Conservation (phyloP, 2,888 invertebrate species). For the Furcula furcula region DNA sequence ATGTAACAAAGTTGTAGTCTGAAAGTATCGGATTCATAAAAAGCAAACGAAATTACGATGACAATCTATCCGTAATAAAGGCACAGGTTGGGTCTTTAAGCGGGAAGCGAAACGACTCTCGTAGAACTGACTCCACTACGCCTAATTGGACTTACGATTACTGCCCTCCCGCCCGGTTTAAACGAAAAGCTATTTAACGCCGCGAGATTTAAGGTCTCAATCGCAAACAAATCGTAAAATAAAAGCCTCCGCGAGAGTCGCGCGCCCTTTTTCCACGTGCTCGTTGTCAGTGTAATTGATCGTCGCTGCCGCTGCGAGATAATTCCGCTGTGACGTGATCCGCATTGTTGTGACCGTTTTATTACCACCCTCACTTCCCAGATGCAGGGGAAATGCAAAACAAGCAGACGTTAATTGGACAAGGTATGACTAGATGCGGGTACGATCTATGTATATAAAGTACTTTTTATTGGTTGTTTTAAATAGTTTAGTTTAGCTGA, state of each 20-base stretch:
- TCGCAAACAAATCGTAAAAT: constrained; percentile 36
- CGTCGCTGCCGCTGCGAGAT: constrained; percentile 70
- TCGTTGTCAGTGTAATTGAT: constrained; percentile 76
- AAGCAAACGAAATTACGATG: constrained; percentile 33
- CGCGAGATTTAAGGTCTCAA: constrained; percentile 37
- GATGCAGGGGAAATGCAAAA: constrained; percentile 66
- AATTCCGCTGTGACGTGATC: constrained; percentile 75
- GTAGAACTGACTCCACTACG: constrained; percentile 42
- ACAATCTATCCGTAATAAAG: constrained; percentile 41
- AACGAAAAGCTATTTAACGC: constrained; percentile 40
- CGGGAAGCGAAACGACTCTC: constrained; percentile 43
- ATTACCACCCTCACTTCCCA: constrained; percentile 51
- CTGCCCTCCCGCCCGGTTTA: constrained; percentile 27
- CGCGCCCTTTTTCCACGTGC: constrained; percentile 61
- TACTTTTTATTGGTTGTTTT: too few species aligned
- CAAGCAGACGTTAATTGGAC: constrained; percentile 58
- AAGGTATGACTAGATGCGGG: constrained; percentile 45
- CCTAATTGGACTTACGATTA: constrained; percentile 55
- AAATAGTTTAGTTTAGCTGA: too few species aligned
- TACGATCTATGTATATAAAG: too few species aligned
- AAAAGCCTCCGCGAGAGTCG: constrained; percentile 44
- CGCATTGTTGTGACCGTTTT: constrained; percentile 70
- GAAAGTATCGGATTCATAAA: constrained; percentile 18
- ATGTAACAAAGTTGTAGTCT: too few species aligned
- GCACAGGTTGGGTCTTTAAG: constrained; percentile 47